A percentile compares a stretch with the other conserved stretches of the same genome.
Conservation (phyloP, 1,140 invertebrate species). For the Zaprionus lachaisei region DNA sequence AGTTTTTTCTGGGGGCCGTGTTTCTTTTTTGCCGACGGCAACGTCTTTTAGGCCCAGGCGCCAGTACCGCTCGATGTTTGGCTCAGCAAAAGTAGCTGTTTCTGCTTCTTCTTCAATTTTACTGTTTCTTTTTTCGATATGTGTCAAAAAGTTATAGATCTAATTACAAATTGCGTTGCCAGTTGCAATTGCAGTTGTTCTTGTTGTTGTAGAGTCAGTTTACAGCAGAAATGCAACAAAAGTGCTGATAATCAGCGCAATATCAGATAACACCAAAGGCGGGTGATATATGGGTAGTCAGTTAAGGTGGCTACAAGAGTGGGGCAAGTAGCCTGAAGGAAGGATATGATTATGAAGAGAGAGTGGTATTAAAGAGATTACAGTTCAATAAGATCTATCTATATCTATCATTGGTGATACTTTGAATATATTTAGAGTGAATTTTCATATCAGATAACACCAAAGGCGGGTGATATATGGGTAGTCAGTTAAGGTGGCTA, state of each 20-base stretch:
- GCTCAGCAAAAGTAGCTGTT: conserved; percentile 37
- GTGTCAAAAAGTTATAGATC: conserved; percentile 57
- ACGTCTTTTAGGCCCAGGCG: conserved; percentile 60
- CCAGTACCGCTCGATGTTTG: conserved; percentile 32
- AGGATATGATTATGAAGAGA: not conserved
- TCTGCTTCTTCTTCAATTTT: not conserved
- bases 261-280: conserved; percentile 33
- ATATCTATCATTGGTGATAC: too few species aligned
- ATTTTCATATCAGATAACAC: conserved; percentile 46
- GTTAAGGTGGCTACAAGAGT: not conserved
- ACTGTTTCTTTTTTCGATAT: conserved; percentile 26
- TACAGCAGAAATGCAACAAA: conserved; percentile 40
- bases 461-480: conserved; percentile 30
- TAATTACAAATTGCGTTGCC: conserved; percentile 45
- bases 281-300: conserved; percentile 26
- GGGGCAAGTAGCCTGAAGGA: not conserved
- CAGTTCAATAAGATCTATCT: too few species aligned
- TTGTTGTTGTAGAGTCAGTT: conserved; percentile 33
- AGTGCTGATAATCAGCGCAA: conserved; percentile 37
- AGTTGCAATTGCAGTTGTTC: conserved; percentile 4
- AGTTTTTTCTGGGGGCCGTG: not conserved
- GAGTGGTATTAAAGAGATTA: not conserved
- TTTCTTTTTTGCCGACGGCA: conserved; percentile 59
- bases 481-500: not conserved
- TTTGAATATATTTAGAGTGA: too few species aligned